These are phyloP conservation scores for Ochropacha duplaris DNA, from an alignment of 2,888 invertebrate species.

Conservation along the genomic window DNA sequence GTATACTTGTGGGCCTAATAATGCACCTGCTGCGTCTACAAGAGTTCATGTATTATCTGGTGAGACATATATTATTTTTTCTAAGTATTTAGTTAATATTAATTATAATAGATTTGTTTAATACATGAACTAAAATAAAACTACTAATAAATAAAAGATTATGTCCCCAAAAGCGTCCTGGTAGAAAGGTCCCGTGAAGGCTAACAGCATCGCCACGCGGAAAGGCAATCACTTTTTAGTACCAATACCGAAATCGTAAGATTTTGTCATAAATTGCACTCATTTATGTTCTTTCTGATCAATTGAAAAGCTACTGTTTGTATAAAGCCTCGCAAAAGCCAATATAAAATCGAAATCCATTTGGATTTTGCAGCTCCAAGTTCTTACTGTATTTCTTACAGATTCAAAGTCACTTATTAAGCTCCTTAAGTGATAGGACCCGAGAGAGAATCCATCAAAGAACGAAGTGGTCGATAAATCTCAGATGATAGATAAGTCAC, in stretches of 20 bases:
- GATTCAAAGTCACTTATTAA: constrained; percentile 1
- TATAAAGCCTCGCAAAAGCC: neutral
- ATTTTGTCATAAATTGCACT: too few relatives aligned
- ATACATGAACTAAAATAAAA: too few relatives aligned
- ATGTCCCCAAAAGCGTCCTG: too few relatives aligned
- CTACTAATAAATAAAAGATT: too few relatives aligned
- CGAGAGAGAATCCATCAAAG: constrained; percentile 5
- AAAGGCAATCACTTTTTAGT: too few relatives aligned
- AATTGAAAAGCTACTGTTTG: too few relatives aligned
- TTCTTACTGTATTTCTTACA: neutral
- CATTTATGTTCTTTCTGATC: neutral
- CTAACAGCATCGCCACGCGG: too few relatives aligned
- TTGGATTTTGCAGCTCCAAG: neutral
- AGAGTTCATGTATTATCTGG: constrained; percentile 94
- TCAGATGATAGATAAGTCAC: constrained; percentile 5
- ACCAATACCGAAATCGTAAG: too few relatives aligned
- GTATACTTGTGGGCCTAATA: constrained; percentile 93
- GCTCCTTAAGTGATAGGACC: neutral
- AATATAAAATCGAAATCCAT: neutral
- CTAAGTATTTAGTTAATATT: neutral
- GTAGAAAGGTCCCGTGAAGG: too few relatives aligned
- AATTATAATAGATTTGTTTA: too few relatives aligned
- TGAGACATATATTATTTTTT: constrained; percentile 47
- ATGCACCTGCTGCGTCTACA: constrained; percentile 90
- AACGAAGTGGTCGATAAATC: constrained; percentile 5